Evolutionary conservation across 2,797 vertebrate genomes (phyloP), one percentile per base, ranked within the genome.

Genomic region (Microctenopoma steveboyesi): DNA sequence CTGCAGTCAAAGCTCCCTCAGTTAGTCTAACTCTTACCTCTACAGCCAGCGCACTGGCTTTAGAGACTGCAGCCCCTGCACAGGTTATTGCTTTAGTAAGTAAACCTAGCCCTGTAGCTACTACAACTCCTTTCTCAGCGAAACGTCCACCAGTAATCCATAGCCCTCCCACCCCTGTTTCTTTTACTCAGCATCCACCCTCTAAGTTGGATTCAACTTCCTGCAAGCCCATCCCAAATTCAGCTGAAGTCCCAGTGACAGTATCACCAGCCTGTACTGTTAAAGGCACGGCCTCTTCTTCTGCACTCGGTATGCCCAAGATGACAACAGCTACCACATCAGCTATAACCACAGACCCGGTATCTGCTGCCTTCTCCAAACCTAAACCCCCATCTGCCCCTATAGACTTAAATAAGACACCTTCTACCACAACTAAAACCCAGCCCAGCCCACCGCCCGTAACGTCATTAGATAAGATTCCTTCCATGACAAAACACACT

Each of bases 201-300:
- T 16, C 33, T 71, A 88, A 86, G 79, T 47, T 64, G 46, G 76
- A 88, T 69, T 78, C 72, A 13, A 64, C 72, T 51, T 79, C 53
- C 42, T 60, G 10, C 72, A 86, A 84, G 83, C 56, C 72, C 52
- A 40, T 42, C 30, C 48, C 49, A 62, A 84, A 39, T 50, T 82
- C 72, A 58, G 11, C 58, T 52, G 82, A 77, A 73, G 40, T 62
- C 16, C 64, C 69, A 11, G 68, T 69, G 13, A 56, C 74, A 46
- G 59, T 25, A 45, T 59, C 85, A 33, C 2, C 48, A 11, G 15
- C 74, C 42, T 51, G 40, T 60, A 16, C 53, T 16, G 16, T 66
- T 52, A 18, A 71, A 67, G 42, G 48, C 39, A 74, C 79, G 66
- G 63, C 62, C 3, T 35, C 61, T 4, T 45, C 53, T 73, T 18